These are phyloP conservation scores for Laspeyria flexula DNA, from an alignment of 2,888 invertebrate genomes.

Conservation along the genomic window DNA sequence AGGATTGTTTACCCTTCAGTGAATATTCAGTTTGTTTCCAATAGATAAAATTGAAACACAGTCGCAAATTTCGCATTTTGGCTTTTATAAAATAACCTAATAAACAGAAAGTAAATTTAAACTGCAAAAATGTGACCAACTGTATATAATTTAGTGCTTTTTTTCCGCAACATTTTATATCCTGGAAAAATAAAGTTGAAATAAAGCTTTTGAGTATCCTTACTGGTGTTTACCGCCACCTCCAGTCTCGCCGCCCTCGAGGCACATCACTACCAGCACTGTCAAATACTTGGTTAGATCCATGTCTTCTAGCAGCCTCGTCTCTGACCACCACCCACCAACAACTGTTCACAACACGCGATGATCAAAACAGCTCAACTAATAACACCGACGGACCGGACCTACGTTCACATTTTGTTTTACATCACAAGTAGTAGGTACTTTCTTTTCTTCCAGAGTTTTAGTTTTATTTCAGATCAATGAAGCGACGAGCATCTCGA, in stretches of 20 bases:
- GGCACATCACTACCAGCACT: slow-evolving; percentile 64
- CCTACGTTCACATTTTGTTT: slow-evolving; percentile 72
- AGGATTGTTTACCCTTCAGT: no score
- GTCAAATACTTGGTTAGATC: slow-evolving; percentile 66
- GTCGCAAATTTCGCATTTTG: no score
- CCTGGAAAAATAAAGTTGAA: no score
- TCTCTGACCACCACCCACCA: slow-evolving; percentile 24
- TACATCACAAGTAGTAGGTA: slow-evolving; percentile 62
- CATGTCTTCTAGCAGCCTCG: slow-evolving; percentile 49
- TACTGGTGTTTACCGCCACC: slow-evolving; percentile 80
- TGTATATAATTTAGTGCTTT: no score
- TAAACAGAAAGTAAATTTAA: no score
- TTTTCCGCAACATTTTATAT: no score
- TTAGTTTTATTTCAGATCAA: slow-evolving; percentile 60
- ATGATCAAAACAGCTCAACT: slow-evolving; percentile 49
- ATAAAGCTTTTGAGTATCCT: no score
- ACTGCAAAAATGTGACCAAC: no score
- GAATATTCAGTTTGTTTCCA: no score
- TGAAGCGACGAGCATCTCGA: slow-evolving; percentile 56
- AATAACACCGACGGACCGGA: slow-evolving; percentile 48
- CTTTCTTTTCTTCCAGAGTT: slow-evolving; percentile 55
- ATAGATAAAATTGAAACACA: no score
- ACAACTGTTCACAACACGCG: slow-evolving; percentile 52
- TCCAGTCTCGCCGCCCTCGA: slow-evolving; percentile 69
- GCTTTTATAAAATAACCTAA: no score